A percentile compares a stretch with the other conserved stretches of the same genome.
Conservation (phyloP, 1,140 invertebrate genomes). For the Diorhabda carinulata region DNA sequence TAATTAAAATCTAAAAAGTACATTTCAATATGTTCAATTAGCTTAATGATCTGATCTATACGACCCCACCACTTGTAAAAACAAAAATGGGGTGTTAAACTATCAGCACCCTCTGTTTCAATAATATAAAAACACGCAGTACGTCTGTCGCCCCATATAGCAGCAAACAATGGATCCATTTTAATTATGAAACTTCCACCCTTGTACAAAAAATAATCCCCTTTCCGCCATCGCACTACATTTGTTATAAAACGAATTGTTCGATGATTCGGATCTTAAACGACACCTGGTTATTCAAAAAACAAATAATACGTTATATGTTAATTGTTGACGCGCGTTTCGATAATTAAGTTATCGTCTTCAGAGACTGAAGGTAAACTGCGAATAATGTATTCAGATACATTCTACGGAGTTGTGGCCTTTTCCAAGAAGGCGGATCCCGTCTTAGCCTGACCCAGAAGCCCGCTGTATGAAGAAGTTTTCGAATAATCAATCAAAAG, state of each 20-base stretch:
- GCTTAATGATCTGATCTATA: neutral
- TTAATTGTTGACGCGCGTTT: too few species aligned
- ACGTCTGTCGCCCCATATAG: slow-evolving; percentile 3
- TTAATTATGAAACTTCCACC: slow-evolving; percentile 12
- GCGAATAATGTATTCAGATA: too few species aligned
- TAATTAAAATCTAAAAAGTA: neutral
- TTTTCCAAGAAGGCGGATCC: too few species aligned
- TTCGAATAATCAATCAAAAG: too few species aligned
- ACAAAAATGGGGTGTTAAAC: slow-evolving; percentile 12
- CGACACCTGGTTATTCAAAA: neutral
- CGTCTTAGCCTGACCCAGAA: too few species aligned
- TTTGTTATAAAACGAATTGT: slow-evolving; percentile 5
- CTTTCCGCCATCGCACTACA: slow-evolving; percentile 5
- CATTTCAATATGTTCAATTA: slow-evolving; percentile 1
- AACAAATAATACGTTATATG: too few species aligned
- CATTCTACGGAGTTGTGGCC: too few species aligned
- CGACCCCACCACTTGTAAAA: neutral
- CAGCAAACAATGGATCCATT: slow-evolving; percentile 7
- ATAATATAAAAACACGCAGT: slow-evolving; percentile 7
- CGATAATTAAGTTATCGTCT: too few species aligned
- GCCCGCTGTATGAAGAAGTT: too few species aligned
- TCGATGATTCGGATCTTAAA: neutral
- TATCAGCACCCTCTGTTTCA: slow-evolving; percentile 3
- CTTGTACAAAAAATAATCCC: slow-evolving; percentile 7
- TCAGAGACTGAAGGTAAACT: too few species aligned